These are phyloP conservation scores for Merops nubicus DNA, from an alignment of 2,113 vertebrate species.

Conservation along the genomic window DNA sequence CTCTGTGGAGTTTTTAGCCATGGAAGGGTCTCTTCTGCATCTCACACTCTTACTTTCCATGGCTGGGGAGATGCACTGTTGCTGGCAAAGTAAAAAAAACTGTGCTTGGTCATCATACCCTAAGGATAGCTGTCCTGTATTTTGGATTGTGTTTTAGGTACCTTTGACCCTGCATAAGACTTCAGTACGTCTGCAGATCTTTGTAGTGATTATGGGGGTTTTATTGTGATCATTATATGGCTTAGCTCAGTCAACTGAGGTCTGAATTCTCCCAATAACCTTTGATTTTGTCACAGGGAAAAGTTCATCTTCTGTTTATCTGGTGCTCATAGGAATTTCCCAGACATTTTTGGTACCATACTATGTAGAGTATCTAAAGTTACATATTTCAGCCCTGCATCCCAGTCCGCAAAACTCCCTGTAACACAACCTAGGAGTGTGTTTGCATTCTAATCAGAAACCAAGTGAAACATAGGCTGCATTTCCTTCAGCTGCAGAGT, in stretches of 20 bases:
- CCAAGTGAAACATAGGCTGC: rapidly evolving
- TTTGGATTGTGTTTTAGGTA: neutral
- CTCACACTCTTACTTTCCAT: neutral
- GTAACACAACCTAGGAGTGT: neutral
- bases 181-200: neutral
- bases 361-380: neutral
- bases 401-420: neutral
- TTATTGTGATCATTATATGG: neutral
- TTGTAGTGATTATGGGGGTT: neutral
- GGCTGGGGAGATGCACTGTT: neutral
- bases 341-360: no score
- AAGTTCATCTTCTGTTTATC: neutral
- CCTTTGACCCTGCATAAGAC: neutral
- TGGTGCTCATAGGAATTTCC: no score
- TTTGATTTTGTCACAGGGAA: neutral
- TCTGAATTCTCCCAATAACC: neutral
- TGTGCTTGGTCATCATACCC: neutral
- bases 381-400: neutral
- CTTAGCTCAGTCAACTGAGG: neutral
- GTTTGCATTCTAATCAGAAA: neutral
- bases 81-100: neutral
- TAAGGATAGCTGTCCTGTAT: neutral
- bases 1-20: neutral
- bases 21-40: neutral
- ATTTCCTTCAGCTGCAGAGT: neutral